Percentiles rank a stretch among this genome's conserved stretches.
phyloP scores from a whole-genome alignment of 1,140 invertebrate species.

The Eupristina koningsbergeri region DNA sequence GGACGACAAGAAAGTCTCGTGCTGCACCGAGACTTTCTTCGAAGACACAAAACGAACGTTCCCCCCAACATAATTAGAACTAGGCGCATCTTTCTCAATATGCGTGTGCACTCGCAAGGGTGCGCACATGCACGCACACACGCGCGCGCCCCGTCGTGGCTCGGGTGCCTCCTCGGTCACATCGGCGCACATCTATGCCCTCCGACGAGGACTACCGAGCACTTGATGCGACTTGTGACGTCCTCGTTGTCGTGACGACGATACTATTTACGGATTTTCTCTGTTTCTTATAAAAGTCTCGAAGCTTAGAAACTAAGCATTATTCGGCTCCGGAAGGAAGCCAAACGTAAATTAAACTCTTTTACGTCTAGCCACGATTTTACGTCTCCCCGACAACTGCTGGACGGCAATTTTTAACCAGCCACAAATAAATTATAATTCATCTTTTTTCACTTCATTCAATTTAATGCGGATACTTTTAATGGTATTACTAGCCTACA shows the following conservation, averaged over 20 bases:
- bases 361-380: background rate
- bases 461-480: too few species aligned
- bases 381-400: too few species aligned
- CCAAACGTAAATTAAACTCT: background rate
- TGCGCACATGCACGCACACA: background rate
- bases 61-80: conserved; percentile 33
- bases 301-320: background rate
- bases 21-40: conserved; percentile 32
- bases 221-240: conserved; percentile 22
- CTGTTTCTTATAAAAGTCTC: conserved; percentile 16
- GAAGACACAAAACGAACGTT: conserved; percentile 10
- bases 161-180: too few species aligned
- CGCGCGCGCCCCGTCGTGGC: background rate
- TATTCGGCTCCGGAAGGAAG: background rate
- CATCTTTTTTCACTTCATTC: too few species aligned
- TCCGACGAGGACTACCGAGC: background rate
- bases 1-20: background rate
- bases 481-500: too few species aligned
- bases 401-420: too few species aligned
- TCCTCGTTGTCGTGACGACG: background rate
- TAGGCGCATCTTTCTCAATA: conserved; percentile 18
- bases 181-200: too few species aligned
- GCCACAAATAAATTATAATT: too few species aligned
- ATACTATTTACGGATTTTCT: conserved; percentile 48
- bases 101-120: background rate